These are phyloP conservation scores for Seriola quinqueradiata DNA, from an alignment of 2,113 vertebrate genomes.

Conservation along the genomic window DNA sequence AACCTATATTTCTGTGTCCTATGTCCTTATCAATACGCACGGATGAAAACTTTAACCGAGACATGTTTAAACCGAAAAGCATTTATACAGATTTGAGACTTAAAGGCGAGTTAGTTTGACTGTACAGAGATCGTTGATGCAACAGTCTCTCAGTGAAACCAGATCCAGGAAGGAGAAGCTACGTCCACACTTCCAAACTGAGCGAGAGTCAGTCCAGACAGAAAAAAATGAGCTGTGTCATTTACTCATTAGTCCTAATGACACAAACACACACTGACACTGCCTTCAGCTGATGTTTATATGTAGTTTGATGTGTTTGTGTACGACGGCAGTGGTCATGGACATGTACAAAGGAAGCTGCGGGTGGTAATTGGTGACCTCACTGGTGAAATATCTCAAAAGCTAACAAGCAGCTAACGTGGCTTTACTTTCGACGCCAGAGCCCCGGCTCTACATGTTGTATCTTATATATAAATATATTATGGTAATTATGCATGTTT, in stretches of 20 bases:
- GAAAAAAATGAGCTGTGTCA: constrained; percentile 7
- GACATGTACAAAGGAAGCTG: neutral
- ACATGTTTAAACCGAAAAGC: constrained; percentile 25
- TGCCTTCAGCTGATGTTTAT: constrained; percentile 10
- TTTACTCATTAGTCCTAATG: constrained; percentile 28
- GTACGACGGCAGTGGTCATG: neutral
- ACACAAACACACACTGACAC: constrained; percentile 5
- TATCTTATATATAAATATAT: neutral
- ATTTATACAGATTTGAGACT: constrained; percentile 35
- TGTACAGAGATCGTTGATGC: constrained; percentile 5
- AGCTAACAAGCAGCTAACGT: neutral
- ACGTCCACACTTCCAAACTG: neutral
- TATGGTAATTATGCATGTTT: neutral
- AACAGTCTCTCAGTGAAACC: neutral
- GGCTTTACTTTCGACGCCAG: neutral
- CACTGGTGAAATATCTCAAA: constrained; percentile 11
- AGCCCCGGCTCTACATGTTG: neutral
- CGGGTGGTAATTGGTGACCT: neutral
- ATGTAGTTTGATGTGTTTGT: constrained; percentile 17
- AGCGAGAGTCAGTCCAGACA: neutral
- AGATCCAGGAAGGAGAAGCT: constrained; percentile 10
- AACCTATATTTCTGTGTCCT: neutral
- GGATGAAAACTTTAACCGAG: neutral
- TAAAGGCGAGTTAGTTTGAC: constrained; percentile 40
- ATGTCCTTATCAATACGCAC: neutral